Evolutionary conservation across 23 tunicate genomes (phyloP).

Genomic region (Phallusia fumigata): DNA sequence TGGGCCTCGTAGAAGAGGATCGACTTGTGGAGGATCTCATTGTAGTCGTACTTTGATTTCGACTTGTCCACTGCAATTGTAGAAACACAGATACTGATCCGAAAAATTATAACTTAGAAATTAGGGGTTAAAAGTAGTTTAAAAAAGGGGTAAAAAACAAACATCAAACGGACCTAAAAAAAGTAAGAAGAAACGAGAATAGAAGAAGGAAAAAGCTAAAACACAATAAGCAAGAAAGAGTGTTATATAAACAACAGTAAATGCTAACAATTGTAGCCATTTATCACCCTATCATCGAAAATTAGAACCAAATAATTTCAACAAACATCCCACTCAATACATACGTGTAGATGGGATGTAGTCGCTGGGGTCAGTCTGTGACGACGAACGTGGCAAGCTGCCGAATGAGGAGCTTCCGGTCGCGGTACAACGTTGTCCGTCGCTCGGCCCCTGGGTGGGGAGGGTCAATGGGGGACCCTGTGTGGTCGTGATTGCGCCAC

Average conservation of each 20-base stretch:
- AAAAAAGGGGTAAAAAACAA: too few relatives aligned
- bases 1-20: slow-evolving; percentile 98
- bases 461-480: slow-evolving; percentile 7
- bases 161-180: too few relatives aligned
- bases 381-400: slow-evolving; percentile 28
- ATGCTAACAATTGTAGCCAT: too few relatives aligned
- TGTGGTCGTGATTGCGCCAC: not conserved
- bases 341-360: slow-evolving; percentile 21
- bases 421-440: slow-evolving; percentile 12
- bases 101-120: too few relatives aligned
- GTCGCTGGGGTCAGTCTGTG: slow-evolving; percentile 32
- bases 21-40: slow-evolving; percentile 79
- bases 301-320: too few relatives aligned
- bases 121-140: too few relatives aligned
- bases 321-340: not conserved
- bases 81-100: too few relatives aligned
- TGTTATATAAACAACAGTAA: too few relatives aligned
- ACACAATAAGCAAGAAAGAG: too few relatives aligned
- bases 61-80: not conserved
- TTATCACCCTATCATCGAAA: too few relatives aligned
- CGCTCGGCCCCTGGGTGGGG: slow-evolving; percentile 21
- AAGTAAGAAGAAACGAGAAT: too few relatives aligned
- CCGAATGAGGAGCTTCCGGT: slow-evolving; percentile 16
- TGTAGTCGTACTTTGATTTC: slow-evolving; percentile 54
- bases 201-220: too few relatives aligned